phyloP scores from a whole-genome alignment of 64 coral and sea anemone species.

The Orbicella faveolata region DNA sequence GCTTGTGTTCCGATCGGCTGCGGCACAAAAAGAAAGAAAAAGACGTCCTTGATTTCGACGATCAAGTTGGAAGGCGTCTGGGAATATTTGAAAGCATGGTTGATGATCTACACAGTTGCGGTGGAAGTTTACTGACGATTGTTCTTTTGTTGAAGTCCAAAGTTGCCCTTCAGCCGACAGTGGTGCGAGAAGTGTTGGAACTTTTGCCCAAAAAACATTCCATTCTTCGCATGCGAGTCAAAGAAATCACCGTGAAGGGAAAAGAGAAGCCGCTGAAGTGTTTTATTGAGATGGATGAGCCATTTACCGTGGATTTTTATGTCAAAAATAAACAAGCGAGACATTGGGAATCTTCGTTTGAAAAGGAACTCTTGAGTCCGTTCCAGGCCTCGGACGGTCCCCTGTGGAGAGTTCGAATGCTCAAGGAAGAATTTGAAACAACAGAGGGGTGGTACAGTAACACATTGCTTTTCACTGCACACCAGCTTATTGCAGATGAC shows the following conservation, averaged over 20 bases:
- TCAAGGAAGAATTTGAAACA: conserved; percentile 56
- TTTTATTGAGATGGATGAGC: conserved; percentile 54
- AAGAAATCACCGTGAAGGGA: conserved; percentile 19
- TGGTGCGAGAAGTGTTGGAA: conserved; percentile 38
- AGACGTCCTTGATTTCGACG: not conserved
- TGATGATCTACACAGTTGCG: conserved; percentile 53
- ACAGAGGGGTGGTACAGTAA: conserved; percentile 34
- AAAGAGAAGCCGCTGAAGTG: conserved; percentile 18
- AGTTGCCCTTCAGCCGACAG: not conserved
- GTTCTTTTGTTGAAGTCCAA: conserved; percentile 42
- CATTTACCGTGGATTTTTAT: conserved; percentile 41
- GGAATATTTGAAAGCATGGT: conserved; percentile 43
- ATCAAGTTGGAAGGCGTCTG: conserved; percentile 29
- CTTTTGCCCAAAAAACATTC: conserved; percentile 30
- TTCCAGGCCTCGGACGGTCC: conserved; percentile 52
- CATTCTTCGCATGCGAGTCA: conserved; percentile 48
- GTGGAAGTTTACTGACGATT: conserved; percentile 39
- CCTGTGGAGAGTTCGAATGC: conserved; percentile 63
- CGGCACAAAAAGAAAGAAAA: conserved; percentile 11
- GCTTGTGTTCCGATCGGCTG: conserved; percentile 12
- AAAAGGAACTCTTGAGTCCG: conserved; percentile 50
- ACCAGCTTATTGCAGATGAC: conserved; percentile 42
- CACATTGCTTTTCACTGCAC: conserved; percentile 43
- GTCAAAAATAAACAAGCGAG: conserved; percentile 35
- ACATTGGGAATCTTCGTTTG: conserved; percentile 50